These are phyloP conservation scores for Trachelus tabidus DNA, from an alignment of 2,888 invertebrate genomes.

Conservation along the genomic window DNA sequence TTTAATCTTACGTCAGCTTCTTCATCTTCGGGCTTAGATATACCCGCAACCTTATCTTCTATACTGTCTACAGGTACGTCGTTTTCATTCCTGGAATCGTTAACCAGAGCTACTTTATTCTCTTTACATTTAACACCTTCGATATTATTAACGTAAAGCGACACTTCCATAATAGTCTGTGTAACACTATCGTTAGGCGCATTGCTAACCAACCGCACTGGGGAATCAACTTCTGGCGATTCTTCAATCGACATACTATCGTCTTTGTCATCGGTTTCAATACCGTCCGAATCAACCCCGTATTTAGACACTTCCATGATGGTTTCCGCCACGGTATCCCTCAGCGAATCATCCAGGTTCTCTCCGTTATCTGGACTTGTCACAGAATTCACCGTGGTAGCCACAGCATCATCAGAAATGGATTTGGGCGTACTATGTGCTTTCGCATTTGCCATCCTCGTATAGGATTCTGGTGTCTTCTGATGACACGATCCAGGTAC, in stretches of 20 bases:
- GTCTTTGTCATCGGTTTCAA: slow-evolving; percentile 13
- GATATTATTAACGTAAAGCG: slow-evolving; percentile 25
- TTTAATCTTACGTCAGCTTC: slow-evolving; percentile 27
- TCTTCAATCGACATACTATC: slow-evolving; percentile 6
- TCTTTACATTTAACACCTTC: background rate
- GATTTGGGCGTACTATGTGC: background rate
- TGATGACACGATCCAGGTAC: slow-evolving; percentile 33
- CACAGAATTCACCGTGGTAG: slow-evolving; percentile 42
- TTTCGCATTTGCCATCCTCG: background rate
- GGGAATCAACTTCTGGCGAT: background rate
- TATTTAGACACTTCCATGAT: slow-evolving; percentile 59
- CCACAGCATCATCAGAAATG: slow-evolving; percentile 54
- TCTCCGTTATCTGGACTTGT: slow-evolving; percentile 31
- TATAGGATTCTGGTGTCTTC: slow-evolving; percentile 21
- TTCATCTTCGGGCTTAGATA: slow-evolving; percentile 29
- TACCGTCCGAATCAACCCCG: slow-evolving; percentile 33
- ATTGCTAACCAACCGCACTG: slow-evolving; percentile 1
- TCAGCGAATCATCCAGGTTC: slow-evolving; percentile 18
- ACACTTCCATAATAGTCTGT: slow-evolving; percentile 55
- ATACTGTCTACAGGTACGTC: slow-evolving; percentile 17
- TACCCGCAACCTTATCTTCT: background rate
- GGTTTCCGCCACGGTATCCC: slow-evolving; percentile 56
- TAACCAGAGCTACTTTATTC: background rate
- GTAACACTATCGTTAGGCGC: slow-evolving; percentile 48
- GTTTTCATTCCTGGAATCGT: slow-evolving; percentile 14